Evolutionary conservation across 2,888 invertebrate species (phyloP), one percentile per base, ranked within the genome.

Genomic region (Reticulitermes lucifugus): DNA sequence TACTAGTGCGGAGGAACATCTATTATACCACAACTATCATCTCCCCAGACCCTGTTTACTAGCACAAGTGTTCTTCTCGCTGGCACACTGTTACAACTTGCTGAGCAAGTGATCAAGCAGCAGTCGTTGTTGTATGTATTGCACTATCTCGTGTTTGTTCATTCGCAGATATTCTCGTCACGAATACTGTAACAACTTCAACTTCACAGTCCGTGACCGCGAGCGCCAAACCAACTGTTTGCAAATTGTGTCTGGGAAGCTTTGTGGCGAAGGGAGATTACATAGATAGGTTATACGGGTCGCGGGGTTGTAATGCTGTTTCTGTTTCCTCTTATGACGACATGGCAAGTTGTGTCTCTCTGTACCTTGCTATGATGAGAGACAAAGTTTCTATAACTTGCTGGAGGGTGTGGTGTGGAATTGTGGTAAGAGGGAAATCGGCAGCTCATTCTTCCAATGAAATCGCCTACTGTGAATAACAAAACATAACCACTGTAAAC

Each of bases 201-300:
- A 85, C 82, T 85, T 85, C 46, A 79, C 73, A 81, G 46, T 85
- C 85, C 85, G 85, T 82, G 85, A 85, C 85, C 85, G 55, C 77
- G 10, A 51, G 77, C 70, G 46, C 70, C 70, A 65, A 65, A 82
- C 85, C 71, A 79, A 81, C 85, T 81, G 85, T 85, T 85, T 85
- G 85, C 85, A 85, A 85, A 82, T 85, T 85, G 85, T 85, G 73
- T 81, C 60, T 25, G 29, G 25, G 41, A 71, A 85, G 81, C 51
- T 75, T 46, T 81, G 85, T 41, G 82, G 85, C 82, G 41, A 70
- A 43, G 55, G 59, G 60, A 85, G 85, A 85, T 85, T 85, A 85
- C 85, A 82, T 51, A 85, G 80, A 85, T 85, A 81, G 82, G 73
- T 77, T 51, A 77, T 51, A 46, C 77, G n/a, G 77, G 77, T 77